Conservation (phyloP, 1,140 invertebrate genomes). For the Carcinoscorpius rotundicauda region DNA sequence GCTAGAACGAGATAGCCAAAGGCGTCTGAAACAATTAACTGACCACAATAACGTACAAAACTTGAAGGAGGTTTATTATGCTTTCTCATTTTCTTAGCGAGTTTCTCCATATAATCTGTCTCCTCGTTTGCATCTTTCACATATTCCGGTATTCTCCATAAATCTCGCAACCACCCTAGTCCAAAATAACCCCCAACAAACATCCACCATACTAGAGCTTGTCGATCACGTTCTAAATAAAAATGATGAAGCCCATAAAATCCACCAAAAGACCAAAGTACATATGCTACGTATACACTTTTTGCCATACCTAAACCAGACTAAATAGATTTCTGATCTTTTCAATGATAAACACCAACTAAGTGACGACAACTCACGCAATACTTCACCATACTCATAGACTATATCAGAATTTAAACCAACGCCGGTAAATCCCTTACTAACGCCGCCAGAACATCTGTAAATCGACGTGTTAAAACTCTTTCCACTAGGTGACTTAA, state of each 20-base stretch:
- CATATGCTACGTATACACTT: slow-evolving; percentile 56
- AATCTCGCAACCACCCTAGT: slow-evolving; percentile 70
- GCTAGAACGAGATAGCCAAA: slow-evolving; percentile 59
- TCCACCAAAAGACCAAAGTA: slow-evolving; percentile 76
- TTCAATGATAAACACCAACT: too few relatives aligned
- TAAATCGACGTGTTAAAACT: too few relatives aligned
- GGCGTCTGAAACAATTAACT: slow-evolving; percentile 60
- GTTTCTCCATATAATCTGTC: slow-evolving; percentile 49
- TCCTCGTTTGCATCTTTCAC: slow-evolving; percentile 76
- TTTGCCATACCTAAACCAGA: slow-evolving; percentile 35
- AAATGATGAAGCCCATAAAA: slow-evolving; percentile 80
- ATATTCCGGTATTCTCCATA: slow-evolving; percentile 73
- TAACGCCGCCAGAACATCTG: too few relatives aligned
- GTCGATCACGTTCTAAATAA: slow-evolving; percentile 74
- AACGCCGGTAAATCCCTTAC: too few relatives aligned
- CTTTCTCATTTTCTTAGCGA: slow-evolving; percentile 46
- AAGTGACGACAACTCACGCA: too few relatives aligned
- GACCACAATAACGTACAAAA: slow-evolving; percentile 56
- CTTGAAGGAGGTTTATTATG: slow-evolving; percentile 65
- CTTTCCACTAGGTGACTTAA: too few relatives aligned
- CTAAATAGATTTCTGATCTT: too few relatives aligned
- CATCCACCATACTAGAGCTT: slow-evolving; percentile 77
- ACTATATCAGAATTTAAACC: too few relatives aligned
- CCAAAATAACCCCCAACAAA: slow-evolving; percentile 75
- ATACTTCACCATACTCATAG: too few relatives aligned